Base-by-base conservation (phyloP, 2,797 vertebrate genomes). In the Sphenopsis melanotis region DNA sequence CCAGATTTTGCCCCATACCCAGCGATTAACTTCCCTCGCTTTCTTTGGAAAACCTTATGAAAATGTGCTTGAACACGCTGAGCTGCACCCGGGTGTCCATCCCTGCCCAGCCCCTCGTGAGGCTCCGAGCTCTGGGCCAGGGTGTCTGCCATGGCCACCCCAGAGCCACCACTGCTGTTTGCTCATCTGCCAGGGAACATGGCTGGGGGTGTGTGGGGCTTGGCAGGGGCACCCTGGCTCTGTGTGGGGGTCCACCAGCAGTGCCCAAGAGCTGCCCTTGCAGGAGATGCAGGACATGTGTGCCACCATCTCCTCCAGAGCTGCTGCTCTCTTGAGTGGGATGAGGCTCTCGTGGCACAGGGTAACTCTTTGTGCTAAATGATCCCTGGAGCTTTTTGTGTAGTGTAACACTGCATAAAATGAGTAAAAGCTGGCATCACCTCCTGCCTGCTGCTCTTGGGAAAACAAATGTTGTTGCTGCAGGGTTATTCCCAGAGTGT, bases 401-500 rank as follows among this genome's bases (percentile, higher is more conserved):
- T 97, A 89, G 93, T 87, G 82, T 87, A 92, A 93, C 93, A 92
- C 94, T 83, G 89, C 87, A 92, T 89, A 52, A 95, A 95, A 94
- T 90, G 93, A 95, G 95, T 87, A 91, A 85, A 97, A 96, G 95
- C 95, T 94, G 93, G 92, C 78, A 65, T 95, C 87, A 44, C 90
- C 93, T 87, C 81, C 91, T 8, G 7, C 93, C 90, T 96, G 89
- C 93, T 89, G 89, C 87, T 85, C 90, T 78, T 27, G 1, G 84
- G 85, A 92, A 95, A 95, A 96, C 92, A 94, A 97, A 94, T 89
- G 88, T 88, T 94, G 89, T 93, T 93, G 91, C 94, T 91, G 89
- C 87, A 87, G 89, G 92, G 92, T 86, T 95, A 71, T 92, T 96
- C 94, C 84, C 71, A 65, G 94, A 71, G 75, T 71, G 87, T 83